Percentiles rank a stretch among this genome's conserved stretches.
These are phyloP conservation scores for Athalia cordata DNA, from an alignment of 2,888 invertebrate species.

Conservation along the genomic window DNA sequence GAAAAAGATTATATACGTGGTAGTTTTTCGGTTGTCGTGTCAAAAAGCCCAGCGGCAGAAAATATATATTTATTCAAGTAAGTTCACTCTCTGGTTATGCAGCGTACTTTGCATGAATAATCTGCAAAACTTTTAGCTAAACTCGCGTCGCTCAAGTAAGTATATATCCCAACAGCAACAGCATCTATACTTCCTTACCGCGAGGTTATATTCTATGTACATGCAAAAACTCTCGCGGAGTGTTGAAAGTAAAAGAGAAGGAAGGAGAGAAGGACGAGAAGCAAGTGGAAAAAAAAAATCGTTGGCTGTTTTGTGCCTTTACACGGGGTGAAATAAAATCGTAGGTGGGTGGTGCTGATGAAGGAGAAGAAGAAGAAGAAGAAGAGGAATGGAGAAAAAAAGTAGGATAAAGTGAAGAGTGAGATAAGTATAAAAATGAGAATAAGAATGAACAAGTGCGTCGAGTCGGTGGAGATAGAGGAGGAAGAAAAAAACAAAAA, in stretches of 20 bases:
- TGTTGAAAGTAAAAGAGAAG: background rate
- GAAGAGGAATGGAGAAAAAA: conserved; percentile 20
- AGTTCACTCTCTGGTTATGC: conserved; percentile 60
- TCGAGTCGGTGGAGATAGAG: conserved; percentile 48
- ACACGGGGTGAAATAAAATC: no score
- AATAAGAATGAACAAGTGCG: no score
- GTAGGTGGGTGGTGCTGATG: no score
- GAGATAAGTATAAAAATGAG: background rate
- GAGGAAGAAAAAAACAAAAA: conserved; percentile 49
- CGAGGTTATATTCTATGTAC: no score
- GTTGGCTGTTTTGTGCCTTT: no score
- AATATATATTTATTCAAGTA: conserved; percentile 59
- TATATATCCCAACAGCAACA: background rate
- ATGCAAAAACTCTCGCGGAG: background rate
- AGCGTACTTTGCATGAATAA: conserved; percentile 65
- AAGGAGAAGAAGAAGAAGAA: conserved; percentile 18
- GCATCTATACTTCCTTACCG: conserved; percentile 15
- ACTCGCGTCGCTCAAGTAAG: conserved; percentile 52
- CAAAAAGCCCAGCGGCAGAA: background rate
- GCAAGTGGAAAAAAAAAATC: background rate
- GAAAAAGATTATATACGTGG: no score
- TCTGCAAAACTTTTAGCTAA: conserved; percentile 65
- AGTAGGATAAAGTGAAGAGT: conserved; percentile 14
- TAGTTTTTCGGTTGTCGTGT: background rate
- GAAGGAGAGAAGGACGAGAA: conserved; percentile 5